Evolutionary conservation across 2,888 invertebrate species (phyloP), one percentile per base, ranked within the genome.

Genomic region (Campopleginae sp.): DNA sequence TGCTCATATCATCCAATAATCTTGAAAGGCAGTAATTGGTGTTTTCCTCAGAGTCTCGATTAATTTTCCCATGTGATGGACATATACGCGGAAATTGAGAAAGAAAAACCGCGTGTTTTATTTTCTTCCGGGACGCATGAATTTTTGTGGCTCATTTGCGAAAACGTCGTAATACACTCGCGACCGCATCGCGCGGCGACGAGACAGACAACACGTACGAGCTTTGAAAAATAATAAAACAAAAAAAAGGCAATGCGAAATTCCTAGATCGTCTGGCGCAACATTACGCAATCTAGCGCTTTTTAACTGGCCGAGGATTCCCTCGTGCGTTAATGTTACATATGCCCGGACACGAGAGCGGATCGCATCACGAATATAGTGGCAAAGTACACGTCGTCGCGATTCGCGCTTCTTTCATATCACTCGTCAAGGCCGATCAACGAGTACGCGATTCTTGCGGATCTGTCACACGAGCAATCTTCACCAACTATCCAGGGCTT

Each of bases 401-500:
- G 46, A 71, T 66, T 48, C 48, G 61, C 51, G 72, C 54, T 77
- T 82, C 70, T 85, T 82, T 75, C 54, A 65, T 82, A 71, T 79
- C 71, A 65, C 51, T 75, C 58, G 63, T 84, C 84, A 81, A 84
- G 86, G 86, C 27, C 76, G 77, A 80, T 38, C 48, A 70, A 51
- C 68, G 44, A 70, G 51, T 77, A 58, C 17, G 78, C 70, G 79
- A 86, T 85, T 78, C 78, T 84, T 70, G 54, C 12, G 58, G 72
- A 76, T 51, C 76, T 65, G 74, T 74, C 42, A 27, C 61, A 14
- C 72, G 31, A 31, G 23, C 54, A 17, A 27, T 27, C 7, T 68
- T 19, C n/a, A n/a, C n/a, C 66, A 42, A 19, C 46, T 14, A 70
- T 44, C 48, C 46, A 17, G n/a, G 14, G 72, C 54, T 58, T 58